These are phyloP conservation scores for Smittia sp. DNA, from an alignment of 2,888 invertebrate species.

Conservation along the genomic window DNA sequence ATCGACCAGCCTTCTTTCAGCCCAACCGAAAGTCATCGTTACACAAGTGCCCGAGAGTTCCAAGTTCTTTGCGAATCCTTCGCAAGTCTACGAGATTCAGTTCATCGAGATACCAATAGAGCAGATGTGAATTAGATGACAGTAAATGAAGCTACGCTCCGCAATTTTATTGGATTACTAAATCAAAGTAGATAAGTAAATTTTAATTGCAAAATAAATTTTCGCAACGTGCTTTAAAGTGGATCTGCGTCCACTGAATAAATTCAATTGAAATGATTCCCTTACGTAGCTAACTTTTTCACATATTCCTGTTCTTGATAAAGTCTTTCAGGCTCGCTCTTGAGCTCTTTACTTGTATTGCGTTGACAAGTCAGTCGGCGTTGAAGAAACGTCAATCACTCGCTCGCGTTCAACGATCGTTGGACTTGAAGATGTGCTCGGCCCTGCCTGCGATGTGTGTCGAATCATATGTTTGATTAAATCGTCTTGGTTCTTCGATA, in stretches of 20 bases:
- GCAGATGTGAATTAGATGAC: background rate
- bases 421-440: background rate
- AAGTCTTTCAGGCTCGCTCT: background rate
- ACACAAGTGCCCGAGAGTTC: slow-evolving; percentile 12
- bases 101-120: slow-evolving; percentile 8
- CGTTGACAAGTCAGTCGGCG: slow-evolving; percentile 29
- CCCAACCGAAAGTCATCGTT: slow-evolving; percentile 18
- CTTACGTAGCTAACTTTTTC: background rate
- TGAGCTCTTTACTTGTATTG: slow-evolving; percentile 24
- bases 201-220: background rate
- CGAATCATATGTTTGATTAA: slow-evolving; percentile 37
- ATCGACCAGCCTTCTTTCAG: too few relatives aligned
- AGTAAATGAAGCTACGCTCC: background rate
- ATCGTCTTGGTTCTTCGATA: slow-evolving; percentile 29
- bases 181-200: background rate
- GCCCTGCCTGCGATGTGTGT: background rate
- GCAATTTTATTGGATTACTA: background rate
- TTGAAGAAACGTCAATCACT: background rate
- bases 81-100: slow-evolving; percentile 30
- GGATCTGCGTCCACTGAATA: background rate
- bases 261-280: background rate
- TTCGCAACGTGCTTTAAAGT: background rate
- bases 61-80: background rate
- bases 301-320: background rate
- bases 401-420: slow-evolving; percentile 22